phyloP scores from a whole-genome alignment of 2,113 vertebrate genomes.

The Promerops cafer region DNA sequence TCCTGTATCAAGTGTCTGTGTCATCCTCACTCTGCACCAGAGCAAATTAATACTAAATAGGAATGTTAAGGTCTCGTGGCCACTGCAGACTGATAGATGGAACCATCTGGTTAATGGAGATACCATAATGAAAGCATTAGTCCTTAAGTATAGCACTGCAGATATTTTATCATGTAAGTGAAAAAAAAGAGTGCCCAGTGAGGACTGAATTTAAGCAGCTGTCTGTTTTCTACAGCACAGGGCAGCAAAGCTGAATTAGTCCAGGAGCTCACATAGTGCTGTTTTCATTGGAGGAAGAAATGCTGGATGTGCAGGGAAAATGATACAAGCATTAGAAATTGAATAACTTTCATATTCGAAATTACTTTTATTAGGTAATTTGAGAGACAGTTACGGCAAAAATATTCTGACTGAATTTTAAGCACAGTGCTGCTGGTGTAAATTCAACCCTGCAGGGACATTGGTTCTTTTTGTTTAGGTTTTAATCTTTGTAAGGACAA shows the following conservation, averaged over 20 bases:
- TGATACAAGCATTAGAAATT: background rate
- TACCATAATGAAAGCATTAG: background rate
- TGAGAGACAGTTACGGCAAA: background rate
- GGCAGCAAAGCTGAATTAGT: background rate
- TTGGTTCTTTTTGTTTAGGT: background rate
- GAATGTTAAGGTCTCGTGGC: background rate
- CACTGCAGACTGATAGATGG: background rate
- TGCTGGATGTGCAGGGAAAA: background rate
- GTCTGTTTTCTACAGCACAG: background rate
- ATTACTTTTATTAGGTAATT: background rate
- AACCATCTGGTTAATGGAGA: background rate
- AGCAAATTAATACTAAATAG: background rate
- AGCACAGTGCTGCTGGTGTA: background rate
- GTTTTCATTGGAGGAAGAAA: background rate
- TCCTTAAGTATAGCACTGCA: background rate
- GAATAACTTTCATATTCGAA: background rate
- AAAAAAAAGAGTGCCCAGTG: background rate
- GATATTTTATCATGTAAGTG: background rate
- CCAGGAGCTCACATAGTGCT: background rate
- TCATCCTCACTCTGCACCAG: background rate
- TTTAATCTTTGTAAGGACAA: background rate
- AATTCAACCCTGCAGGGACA: background rate
- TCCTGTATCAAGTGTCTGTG: background rate
- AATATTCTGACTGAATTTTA: background rate
- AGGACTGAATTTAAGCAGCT: background rate